Base-by-base conservation (phyloP, 92 coral and sea anemone species). In the Plumapathes pennacea region DNA sequence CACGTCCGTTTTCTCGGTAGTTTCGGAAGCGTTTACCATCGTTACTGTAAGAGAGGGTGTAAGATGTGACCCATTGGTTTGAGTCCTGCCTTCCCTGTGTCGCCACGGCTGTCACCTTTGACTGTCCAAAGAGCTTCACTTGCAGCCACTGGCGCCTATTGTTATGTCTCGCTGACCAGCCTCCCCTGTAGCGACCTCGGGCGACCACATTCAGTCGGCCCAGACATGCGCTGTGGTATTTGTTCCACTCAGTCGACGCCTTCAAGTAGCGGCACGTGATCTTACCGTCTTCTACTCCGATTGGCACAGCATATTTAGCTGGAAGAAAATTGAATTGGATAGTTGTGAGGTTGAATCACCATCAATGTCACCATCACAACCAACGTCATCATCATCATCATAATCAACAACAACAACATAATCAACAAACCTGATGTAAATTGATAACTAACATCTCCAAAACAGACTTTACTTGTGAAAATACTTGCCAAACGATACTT, bases 101-200 rank as follows among this genome's bases (percentile, higher is more conserved):
- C n/a, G 42, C 72, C 25, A 65, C 50, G 41, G 51, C 62, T 24
- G 72, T 65, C 4, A 65, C 53, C 53, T 22, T 52, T 17, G 72
- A 39, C 50, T 26, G 40, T 12, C 52, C 60, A 38, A n/a, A 14
- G 23, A 65, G 62, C 31, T 17, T 65, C 12, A 65, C 51, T 40
- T 87, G 89, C 20, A 87, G 62, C 95, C 86, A 81, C 40, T 78
- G 85, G 2, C 72, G 57, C 51, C 49, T 69, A 52, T 82, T 67
- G 72, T 86, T 75, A 54, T 20, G 71, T 66, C 23, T 83, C 10
- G 92, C 91, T 25, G 92, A 76, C 88, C 96, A 84, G 7, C 78
- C 96, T 34, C 96, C 98, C 17, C 72, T 65, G 26, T 77, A 38
- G 14, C 60, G 46, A 38, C 68, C 76, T 6, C 65, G 74, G 0